Base-by-base conservation (phyloP, 2,888 invertebrate species). In the Corbicula japonica region DNA sequence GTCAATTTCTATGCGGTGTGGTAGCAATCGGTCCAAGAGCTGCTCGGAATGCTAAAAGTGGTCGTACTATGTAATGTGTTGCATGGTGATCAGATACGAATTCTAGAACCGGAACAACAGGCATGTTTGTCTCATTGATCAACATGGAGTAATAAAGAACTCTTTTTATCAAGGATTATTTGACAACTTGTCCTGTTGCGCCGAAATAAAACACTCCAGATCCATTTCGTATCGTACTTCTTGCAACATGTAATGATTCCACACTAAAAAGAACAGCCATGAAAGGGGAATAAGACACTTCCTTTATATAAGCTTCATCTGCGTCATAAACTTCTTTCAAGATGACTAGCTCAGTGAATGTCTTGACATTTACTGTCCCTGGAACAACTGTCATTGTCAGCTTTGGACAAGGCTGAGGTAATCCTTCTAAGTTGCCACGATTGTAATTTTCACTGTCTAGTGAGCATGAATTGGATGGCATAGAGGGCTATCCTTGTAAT, bases 301-400 rank as follows among this genome's bases (percentile, higher is more conserved):
- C n/a, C 48, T 48, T 18, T 48, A 48, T 48, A 48, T 48, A 48
- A n/a, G 12, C 48, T 6, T 48, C n/a, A 12, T 48, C 48, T n/a
- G 8, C n/a, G n/a, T n/a, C n/a, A n/a, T n/a, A n/a, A n/a, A n/a
- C 48, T 48, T 48, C 48, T 48, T 48, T 48, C 48, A 48, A 48
- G n/a, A 48, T 48, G 5, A 48, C 48, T n/a, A 48, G n/a, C n/a
- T 48, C 48, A 6, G 48, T 48, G n/a, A 48, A 48, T n/a, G 48
- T n/a, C n/a, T n/a, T n/a, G n/a, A n/a, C n/a, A n/a, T n/a, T n/a
- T n/a, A n/a, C n/a, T n/a, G n/a, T n/a, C n/a, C n/a, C n/a, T n/a
- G n/a, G n/a, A n/a, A n/a, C n/a, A n/a, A n/a, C n/a, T n/a, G n/a
- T n/a, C n/a, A n/a, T n/a, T n/a, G n/a, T n/a, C n/a, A n/a, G n/a